Conservation (phyloP, 2,113 vertebrate species). For the Helogale parvula region DNA sequence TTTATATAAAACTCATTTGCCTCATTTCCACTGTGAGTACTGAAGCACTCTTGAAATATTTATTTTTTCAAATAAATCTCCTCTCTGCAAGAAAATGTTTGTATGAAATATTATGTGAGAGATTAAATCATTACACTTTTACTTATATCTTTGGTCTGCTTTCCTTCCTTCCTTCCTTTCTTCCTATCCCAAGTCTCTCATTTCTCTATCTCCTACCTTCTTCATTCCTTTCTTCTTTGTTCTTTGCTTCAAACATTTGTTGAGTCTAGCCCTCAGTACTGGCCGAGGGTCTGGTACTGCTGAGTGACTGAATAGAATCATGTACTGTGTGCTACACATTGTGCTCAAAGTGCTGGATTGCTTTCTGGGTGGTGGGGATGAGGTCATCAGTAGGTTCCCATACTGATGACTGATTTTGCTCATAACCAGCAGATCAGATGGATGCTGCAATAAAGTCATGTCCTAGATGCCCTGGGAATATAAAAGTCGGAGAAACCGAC, state of each 20-base stretch:
- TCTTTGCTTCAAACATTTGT: not conserved
- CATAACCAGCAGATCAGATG: not conserved
- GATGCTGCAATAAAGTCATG: not conserved
- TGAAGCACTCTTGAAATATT: not conserved
- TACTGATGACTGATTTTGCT: not conserved
- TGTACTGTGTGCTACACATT: not conserved
- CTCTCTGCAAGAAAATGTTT: not conserved
- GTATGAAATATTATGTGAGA: not conserved
- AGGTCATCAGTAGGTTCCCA: not conserved
- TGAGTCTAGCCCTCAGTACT: not conserved
- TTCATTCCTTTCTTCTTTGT: not conserved
- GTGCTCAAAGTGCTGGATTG: not conserved
- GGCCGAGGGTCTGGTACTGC: no score
- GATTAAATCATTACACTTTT: not conserved
- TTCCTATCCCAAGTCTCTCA: not conserved
- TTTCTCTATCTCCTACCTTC: not conserved
- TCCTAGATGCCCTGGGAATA: not conserved
- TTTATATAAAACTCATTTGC: not conserved
- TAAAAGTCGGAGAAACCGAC: not conserved
- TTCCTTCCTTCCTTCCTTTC: not conserved
- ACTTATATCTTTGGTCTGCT: not conserved
- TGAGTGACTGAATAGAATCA: not conserved
- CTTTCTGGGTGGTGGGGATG: no score
- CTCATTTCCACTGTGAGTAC: not conserved
- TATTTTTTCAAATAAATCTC: constrained; percentile 6